Evolutionary conservation across 2,113 vertebrate genomes (phyloP), one percentile per base, ranked within the genome.

Genomic region (Scomber colias): DNA sequence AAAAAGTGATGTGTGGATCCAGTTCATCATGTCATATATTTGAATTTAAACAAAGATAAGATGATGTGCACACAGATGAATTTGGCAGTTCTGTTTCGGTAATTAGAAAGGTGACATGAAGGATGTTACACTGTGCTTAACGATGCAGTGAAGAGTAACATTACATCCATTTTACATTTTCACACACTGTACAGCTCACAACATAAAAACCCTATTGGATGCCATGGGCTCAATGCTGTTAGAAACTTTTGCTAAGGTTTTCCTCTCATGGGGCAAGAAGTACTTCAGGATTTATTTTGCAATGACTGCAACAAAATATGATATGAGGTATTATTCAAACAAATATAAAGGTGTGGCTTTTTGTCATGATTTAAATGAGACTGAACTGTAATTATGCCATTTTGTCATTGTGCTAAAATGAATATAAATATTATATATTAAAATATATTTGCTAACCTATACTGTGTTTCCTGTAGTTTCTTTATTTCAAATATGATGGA

Each of bases 381-480:
- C 92, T 92, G 83, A 93, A 91, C 90, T 91, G 90, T 94, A 95
- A 92, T 90, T 79, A 93, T 89, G 91, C 90, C 79, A 92, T 94
- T 94, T 92, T 94, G 92, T 95, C 93, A 94, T 95, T 95, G 94
- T 95, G 94, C 92, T 95, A 93, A 94, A 95, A 95, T 93, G 71
- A 94, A 93, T 91, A 94, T 94, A 94, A 93, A 95, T 94, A 94
- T 94, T 90, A 93, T 94, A 93, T 95, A 95, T 95, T 95, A 95
- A 95, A 95, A 95, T 95, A 94, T 94, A 95, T 95, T 95, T 95
- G 94, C 95, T 95, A 95, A 95, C 94, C 94, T 90, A 87, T 11
- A 79, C 15, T 40, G 21, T 82, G 67, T 69, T 71, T 60, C 12
- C 59, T 83, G 59, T 35, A 11, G 5, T 51, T 62, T 4, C 17